These are phyloP conservation scores for Brachymystax lenok DNA, from an alignment of 2,797 vertebrate species.

Conservation along the genomic window DNA sequence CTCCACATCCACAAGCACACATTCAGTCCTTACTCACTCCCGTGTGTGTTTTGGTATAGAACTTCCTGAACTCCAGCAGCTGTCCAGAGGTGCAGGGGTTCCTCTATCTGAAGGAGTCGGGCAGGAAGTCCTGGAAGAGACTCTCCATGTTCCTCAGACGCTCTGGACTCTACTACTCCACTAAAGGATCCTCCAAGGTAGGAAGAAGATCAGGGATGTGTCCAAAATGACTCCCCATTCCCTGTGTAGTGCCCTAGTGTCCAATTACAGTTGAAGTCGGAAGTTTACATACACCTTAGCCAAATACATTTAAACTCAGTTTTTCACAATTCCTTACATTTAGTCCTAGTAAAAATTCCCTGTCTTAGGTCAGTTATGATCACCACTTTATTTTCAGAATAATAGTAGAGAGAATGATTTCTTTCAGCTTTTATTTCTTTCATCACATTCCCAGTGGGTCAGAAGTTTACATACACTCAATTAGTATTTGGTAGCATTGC, in stretches of 20 bases:
- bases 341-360: too few relatives aligned
- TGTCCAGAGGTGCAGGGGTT: constrained; percentile 97
- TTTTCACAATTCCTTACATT: too few relatives aligned
- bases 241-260: neutral
- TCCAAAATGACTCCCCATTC: neutral
- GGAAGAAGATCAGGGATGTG: neutral
- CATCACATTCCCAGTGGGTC: too few relatives aligned
- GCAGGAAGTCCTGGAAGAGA: constrained; percentile 95
- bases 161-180: constrained; percentile 94
- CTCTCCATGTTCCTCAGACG: constrained; percentile 91
- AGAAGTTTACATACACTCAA: too few relatives aligned
- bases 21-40: neutral
- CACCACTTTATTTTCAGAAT: too few relatives aligned
- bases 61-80: constrained; percentile 94
- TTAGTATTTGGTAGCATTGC: too few relatives aligned
- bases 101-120: constrained; percentile 91
- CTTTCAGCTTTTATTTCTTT: too few relatives aligned
- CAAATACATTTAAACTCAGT: too few relatives aligned
- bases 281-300: too few relatives aligned
- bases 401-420: too few relatives aligned
- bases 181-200: constrained; percentile 97
- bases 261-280: too few relatives aligned
- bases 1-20: neutral
- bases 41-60: constrained; percentile 68
- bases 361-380: too few relatives aligned